phyloP scores from a whole-genome alignment of 2,888 invertebrate species.

The Lepidocyrtoides sp. region DNA sequence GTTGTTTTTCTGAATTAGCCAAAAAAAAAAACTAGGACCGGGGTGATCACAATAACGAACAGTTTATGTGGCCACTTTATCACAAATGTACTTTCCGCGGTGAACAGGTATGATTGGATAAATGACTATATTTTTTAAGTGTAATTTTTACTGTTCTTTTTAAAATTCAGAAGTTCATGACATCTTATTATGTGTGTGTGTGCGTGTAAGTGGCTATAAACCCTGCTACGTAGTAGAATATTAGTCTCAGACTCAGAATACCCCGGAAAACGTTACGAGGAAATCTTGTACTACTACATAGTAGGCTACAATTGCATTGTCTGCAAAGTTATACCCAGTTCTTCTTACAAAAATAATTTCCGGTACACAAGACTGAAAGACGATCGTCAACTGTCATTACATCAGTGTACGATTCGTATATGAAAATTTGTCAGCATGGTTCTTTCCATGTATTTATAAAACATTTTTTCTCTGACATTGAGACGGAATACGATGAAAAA shows the following conservation, averaged over 20 bases:
- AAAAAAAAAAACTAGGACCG: not conserved
- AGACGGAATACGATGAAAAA: constrained; percentile 4
- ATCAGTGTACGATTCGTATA: not conserved
- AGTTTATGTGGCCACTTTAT: not conserved
- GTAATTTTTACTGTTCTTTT: not conserved
- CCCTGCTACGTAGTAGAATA: too few relatives aligned
- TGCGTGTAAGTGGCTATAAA: not conserved
- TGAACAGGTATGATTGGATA: too few relatives aligned
- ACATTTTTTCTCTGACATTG: constrained; percentile 12
- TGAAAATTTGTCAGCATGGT: not conserved
- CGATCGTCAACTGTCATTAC: not conserved
- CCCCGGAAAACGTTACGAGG: too few relatives aligned
- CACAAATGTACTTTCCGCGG: too few relatives aligned
- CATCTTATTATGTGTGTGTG: not conserved
- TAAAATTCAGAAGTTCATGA: constrained; percentile 1
- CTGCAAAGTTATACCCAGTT: constrained; percentile 9
- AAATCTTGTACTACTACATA: too few relatives aligned
- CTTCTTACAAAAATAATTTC: constrained; percentile 50
- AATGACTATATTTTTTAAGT: too few relatives aligned
- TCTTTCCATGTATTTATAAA: not conserved
- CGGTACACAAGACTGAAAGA: constrained; percentile 39
- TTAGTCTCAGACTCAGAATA: constrained; percentile 4
- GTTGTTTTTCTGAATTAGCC: constrained; percentile 14
- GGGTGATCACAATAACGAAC: not conserved
- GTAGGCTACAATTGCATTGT: not conserved